These are phyloP conservation scores for Cheracebus regulus DNA, from an alignment of 2,797 vertebrate genomes.

Conservation along the genomic window DNA sequence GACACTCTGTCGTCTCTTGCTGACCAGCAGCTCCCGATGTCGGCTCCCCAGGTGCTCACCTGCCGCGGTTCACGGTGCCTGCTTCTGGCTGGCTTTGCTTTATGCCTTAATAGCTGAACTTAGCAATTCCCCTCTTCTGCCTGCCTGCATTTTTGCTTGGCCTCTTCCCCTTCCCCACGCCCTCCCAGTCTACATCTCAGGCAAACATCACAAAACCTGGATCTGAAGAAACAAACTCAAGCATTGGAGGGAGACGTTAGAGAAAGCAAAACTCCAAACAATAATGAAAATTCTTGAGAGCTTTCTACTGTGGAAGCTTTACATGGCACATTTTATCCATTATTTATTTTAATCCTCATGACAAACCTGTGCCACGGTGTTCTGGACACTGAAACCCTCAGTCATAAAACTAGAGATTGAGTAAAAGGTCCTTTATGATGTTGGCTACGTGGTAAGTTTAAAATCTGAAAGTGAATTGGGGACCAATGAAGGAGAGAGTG, in stretches of 20 bases:
- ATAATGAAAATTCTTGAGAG: not conserved
- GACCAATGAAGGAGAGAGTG: not conserved
- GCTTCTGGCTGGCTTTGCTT: not conserved
- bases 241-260: not conserved
- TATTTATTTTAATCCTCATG: not conserved
- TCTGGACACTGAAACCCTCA: not conserved
- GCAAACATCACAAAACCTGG: not conserved
- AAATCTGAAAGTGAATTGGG: not conserved
- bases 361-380: not conserved
- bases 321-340: not conserved
- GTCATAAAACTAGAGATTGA: not conserved
- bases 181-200: not conserved
- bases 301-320: not conserved
- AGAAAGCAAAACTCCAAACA: not conserved
- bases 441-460: not conserved
- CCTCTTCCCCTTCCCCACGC: fast-evolving
- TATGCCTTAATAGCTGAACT: not conserved
- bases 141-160: not conserved
- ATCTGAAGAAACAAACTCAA: not conserved
- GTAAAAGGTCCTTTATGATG: not conserved
- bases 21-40: not conserved
- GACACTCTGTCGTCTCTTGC: not conserved
- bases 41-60: not conserved
- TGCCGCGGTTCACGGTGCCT: not conserved
- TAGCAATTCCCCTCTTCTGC: not conserved